Evolutionary conservation across 1,140 invertebrate species (phyloP).

Genomic region (Bactericera cockerelli): DNA sequence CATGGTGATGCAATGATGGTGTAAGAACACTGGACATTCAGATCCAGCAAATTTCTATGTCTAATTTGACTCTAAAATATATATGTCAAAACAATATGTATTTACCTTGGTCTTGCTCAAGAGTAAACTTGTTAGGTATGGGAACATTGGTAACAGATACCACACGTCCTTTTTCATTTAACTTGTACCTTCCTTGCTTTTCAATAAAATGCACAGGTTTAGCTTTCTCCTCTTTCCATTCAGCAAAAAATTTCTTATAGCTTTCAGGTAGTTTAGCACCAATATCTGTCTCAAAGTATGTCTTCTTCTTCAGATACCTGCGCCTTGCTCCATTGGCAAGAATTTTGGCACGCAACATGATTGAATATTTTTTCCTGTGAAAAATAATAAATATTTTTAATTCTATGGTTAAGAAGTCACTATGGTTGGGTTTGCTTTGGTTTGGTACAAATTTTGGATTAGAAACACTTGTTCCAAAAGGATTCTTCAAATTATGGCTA

Average conservation of each 20-base stretch:
- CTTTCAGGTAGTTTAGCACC: slow-evolving; percentile 48
- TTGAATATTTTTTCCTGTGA: no score
- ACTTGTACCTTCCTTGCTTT: slow-evolving; percentile 51
- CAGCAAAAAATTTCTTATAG: slow-evolving; percentile 74
- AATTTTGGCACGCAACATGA: not conserved
- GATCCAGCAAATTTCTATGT: no score
- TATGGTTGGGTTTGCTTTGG: no score
- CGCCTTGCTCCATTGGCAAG: slow-evolving; percentile 11
- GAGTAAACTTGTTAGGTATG: slow-evolving; percentile 59
- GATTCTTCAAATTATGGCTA: no score
- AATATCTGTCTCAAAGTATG: slow-evolving; percentile 9
- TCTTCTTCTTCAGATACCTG: slow-evolving; percentile 15
- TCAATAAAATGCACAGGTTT: slow-evolving; percentile 74
- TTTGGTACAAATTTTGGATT: no score
- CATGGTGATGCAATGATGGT: no score
- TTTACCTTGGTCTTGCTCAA: slow-evolving; percentile 35
- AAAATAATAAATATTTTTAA: no score
- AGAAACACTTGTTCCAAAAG: no score
- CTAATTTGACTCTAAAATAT: no score
- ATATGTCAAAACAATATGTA: no score
- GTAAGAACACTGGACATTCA: no score
- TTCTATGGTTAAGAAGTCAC: no score
- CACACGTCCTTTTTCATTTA: slow-evolving; percentile 52
- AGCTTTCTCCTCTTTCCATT: slow-evolving; percentile 59
- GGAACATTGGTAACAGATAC: slow-evolving; percentile 55